phyloP scores from a whole-genome alignment of 2,113 vertebrate genomes.

The Perca fluviatilis region DNA sequence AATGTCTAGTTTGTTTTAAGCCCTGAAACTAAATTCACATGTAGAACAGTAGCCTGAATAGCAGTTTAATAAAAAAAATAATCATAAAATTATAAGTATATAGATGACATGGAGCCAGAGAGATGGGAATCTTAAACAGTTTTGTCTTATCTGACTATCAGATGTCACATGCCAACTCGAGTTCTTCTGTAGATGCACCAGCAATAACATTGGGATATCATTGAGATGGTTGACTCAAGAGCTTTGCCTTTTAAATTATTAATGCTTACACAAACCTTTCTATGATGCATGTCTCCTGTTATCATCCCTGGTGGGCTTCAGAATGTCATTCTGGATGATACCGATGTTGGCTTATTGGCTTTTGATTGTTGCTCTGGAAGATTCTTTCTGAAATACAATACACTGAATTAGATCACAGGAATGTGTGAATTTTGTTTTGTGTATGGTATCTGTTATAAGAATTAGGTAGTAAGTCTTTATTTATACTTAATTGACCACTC shows the following conservation, averaged over 20 bases:
- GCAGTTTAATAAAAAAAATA: neutral
- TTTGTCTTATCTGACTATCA: neutral
- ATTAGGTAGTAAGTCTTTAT: slow-evolving; percentile 26
- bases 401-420: slow-evolving; percentile 15
- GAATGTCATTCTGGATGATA: slow-evolving; percentile 9
- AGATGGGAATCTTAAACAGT: neutral
- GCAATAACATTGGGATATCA: neutral
- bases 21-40: slow-evolving; percentile 28
- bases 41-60: slow-evolving; percentile 18
- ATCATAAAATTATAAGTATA: neutral
- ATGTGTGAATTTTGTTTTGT: slow-evolving; percentile 45
- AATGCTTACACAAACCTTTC: neutral
- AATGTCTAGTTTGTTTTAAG: slow-evolving; percentile 19
- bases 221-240: neutral
- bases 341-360: neutral
- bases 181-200: slow-evolving; percentile 17
- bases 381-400: slow-evolving; percentile 5
- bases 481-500: slow-evolving; percentile 29
- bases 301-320: neutral
- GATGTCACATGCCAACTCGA: neutral
- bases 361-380: slow-evolving; percentile 1
- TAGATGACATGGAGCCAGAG: neutral
- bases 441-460: slow-evolving; percentile 7
- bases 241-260: slow-evolving; percentile 1
- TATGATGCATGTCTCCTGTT: neutral